Evolutionary conservation across 2,888 invertebrate genomes (phyloP).

Genomic region (Epistrophe grossulariae): DNA sequence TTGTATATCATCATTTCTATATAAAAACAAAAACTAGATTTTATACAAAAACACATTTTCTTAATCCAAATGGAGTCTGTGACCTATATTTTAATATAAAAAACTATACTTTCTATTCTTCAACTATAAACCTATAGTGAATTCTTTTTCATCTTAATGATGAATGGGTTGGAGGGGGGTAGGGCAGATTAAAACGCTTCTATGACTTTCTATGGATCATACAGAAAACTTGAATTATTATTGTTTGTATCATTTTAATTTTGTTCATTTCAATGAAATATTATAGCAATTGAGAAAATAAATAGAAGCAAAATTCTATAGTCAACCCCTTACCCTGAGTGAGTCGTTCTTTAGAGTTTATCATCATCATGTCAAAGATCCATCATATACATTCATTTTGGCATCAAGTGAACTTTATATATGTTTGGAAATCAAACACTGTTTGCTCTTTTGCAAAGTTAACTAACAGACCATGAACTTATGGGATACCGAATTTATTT

Average conservation of each 20-base stretch:
- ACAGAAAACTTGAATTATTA: neutral
- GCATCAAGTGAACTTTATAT: neutral
- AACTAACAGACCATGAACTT: too few relatives aligned
- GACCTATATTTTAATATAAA: conserved; percentile 24
- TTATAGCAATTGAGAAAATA: neutral
- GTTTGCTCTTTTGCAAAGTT: too few relatives aligned
- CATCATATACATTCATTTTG: too few relatives aligned
- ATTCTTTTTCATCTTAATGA: neutral
- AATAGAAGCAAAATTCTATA: neutral
- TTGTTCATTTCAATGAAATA: conserved; percentile 13
- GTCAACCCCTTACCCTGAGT: neutral
- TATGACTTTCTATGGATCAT: conserved; percentile 13
- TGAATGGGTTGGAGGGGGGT: neutral
- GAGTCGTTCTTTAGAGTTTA: neutral
- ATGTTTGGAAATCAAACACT: neutral
- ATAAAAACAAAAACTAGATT: neutral
- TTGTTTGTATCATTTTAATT: conserved; percentile 5
- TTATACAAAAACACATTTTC: neutral
- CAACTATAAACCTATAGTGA: neutral
- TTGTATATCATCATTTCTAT: neutral
- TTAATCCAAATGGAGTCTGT: conserved; percentile 10
- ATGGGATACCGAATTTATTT: too few relatives aligned
- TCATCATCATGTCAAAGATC: neutral
- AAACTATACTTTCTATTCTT: conserved; percentile 12
- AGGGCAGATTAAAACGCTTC: neutral